Conservation (phyloP, 2,113 vertebrate genomes). For the Caretta caretta region DNA sequence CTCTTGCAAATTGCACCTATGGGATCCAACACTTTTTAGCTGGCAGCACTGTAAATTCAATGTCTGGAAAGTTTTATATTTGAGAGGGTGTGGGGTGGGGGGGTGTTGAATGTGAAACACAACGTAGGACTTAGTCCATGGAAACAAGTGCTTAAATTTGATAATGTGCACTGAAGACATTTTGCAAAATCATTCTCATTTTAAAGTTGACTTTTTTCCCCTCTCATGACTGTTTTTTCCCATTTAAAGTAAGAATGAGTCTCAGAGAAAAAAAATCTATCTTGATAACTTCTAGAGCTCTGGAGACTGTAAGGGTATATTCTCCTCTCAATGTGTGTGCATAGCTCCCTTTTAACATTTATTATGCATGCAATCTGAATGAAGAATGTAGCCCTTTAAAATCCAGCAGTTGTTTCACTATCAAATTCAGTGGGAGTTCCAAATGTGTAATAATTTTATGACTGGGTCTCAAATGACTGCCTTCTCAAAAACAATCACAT, state of each 20-base stretch:
- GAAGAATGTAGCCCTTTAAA: not conserved
- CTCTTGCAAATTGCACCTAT: constrained; percentile 20
- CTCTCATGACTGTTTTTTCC: constrained; percentile 1
- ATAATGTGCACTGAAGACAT: not conserved
- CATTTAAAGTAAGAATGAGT: not conserved
- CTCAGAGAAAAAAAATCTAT: constrained; percentile 3
- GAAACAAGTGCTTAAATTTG: constrained; percentile 38
- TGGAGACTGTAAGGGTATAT: constrained; percentile 1
- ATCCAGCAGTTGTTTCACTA: not conserved
- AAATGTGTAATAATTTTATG: constrained; percentile 27
- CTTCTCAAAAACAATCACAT: not conserved
- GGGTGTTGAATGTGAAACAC: constrained; percentile 20
- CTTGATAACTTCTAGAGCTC: constrained; percentile 9
- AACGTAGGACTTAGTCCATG: not conserved
- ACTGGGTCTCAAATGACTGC: not conserved
- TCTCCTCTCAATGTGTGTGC: constrained; percentile 20
- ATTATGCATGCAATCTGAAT: constrained; percentile 14
- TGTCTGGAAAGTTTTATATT: constrained; percentile 34
- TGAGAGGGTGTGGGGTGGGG: not conserved
- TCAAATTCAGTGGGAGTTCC: not conserved
- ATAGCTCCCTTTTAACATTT: constrained; percentile 27
- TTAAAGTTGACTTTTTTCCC: constrained; percentile 12
- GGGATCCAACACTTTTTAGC: not conserved
- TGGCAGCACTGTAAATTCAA: constrained; percentile 27
- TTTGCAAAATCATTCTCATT: constrained; percentile 12